Percentiles rank a stretch among this genome's conserved stretches.
Evolutionary conservation across 2,888 invertebrate species (phyloP).

Genomic region (Tryphoninae sp.): DNA sequence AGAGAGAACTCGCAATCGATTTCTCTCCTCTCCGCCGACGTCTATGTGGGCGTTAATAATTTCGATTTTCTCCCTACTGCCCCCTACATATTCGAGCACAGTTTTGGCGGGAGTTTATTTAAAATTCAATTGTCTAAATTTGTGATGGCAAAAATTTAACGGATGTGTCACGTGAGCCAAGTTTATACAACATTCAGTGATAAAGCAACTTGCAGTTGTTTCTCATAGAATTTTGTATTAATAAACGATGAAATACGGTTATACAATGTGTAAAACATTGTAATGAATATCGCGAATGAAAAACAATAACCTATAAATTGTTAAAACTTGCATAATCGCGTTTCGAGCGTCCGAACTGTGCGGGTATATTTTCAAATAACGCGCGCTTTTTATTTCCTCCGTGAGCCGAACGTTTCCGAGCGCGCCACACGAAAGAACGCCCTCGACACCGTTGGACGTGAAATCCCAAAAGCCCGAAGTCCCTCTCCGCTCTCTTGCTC

Average conservation of each 20-base stretch:
- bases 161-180: not conserved
- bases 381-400: conserved; percentile 50
- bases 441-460: conserved; percentile 71
- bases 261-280: not conserved
- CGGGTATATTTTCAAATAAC: conserved; percentile 45
- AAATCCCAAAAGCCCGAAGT: conserved; percentile 71
- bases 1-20: conserved; percentile 57
- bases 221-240: not conserved
- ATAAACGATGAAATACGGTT: not conserved
- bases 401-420: conserved; percentile 66
- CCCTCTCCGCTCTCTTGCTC: conserved; percentile 30
- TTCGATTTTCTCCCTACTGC: conserved; percentile 45
- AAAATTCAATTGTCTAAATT: conserved; percentile 20
- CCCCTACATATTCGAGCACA: conserved; percentile 5
- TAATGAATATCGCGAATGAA: not conserved
- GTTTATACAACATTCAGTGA: not conserved
- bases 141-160: not conserved
- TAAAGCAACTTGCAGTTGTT: not conserved
- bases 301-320: not conserved
- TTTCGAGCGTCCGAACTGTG: not conserved
- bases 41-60: conserved; percentile 56
- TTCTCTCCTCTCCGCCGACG: conserved; percentile 48
- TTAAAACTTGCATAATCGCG: not conserved
- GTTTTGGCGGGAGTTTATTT: conserved; percentile 56
- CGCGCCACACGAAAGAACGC: conserved; percentile 78